Conservation (phyloP, 2,797 vertebrate species). For the Enteromius afrohamiltoni region DNA sequence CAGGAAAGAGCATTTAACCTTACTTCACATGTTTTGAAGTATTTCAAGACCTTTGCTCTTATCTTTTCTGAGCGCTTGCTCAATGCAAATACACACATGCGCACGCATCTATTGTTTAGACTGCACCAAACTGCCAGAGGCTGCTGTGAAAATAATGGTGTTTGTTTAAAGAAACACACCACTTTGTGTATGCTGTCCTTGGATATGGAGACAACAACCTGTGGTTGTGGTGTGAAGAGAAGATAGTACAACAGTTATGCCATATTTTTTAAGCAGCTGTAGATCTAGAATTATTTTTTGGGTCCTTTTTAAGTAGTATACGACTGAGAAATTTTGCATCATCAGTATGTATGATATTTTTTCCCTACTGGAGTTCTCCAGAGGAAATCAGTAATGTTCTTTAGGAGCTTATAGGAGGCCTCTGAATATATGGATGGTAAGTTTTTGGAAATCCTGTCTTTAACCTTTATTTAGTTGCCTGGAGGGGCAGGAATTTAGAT, state of each 20-base stretch:
- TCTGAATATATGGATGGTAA: neutral
- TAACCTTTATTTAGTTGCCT: neutral
- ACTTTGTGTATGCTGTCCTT: neutral
- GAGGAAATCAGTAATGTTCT: too few species aligned
- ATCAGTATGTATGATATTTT: too few species aligned
- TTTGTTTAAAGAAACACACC: conserved; percentile 37
- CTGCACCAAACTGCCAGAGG: conserved; percentile 16
- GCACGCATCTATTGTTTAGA: conserved; percentile 34
- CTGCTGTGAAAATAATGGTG: conserved; percentile 36
- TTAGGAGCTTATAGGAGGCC: neutral
- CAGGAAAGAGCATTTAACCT: conserved; percentile 11
- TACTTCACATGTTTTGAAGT: conserved; percentile 17
- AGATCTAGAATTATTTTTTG: neutral
- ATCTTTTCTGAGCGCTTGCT: conserved; percentile 19
- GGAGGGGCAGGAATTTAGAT: conserved; percentile 9
- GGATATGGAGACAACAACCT: conserved; percentile 21
- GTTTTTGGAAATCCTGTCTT: neutral
- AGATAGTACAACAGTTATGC: neutral
- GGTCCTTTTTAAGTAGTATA: too few species aligned
- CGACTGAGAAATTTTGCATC: too few species aligned
- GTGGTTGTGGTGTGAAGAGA: neutral
- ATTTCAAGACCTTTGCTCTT: conserved; percentile 21
- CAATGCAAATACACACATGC: neutral
- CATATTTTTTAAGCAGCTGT: neutral
- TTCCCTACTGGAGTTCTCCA: too few species aligned